A percentile compares a stretch with the other conserved stretches of the same genome.
These are phyloP conservation scores for Novumbra hubbsi DNA, from an alignment of 2,797 vertebrate species.

Conservation along the genomic window DNA sequence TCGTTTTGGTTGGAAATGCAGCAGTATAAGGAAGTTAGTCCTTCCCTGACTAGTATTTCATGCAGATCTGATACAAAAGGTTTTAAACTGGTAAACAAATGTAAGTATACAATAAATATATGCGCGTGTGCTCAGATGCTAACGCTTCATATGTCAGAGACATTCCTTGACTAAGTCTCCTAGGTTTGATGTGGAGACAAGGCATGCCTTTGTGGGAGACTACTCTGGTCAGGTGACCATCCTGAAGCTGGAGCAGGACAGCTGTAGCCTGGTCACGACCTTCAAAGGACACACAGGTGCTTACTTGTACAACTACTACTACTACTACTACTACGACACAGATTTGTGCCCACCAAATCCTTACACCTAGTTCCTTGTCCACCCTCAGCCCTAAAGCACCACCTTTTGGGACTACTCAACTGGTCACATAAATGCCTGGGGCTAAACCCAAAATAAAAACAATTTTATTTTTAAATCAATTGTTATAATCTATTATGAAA, in stretches of 20 bases:
- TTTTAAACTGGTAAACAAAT: not conserved
- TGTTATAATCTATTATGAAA: too few relatives aligned
- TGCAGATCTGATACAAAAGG: not conserved
- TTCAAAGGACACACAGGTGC: constrained; percentile 90
- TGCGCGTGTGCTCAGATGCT: not conserved
- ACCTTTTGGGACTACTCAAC: not conserved
- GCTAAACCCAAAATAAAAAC: too few relatives aligned
- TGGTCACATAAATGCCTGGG: not conserved
- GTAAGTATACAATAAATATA: not conserved
- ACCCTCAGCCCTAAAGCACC: not conserved
- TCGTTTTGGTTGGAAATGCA: not conserved
- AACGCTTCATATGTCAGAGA: not conserved
- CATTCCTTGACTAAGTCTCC: constrained; percentile 63
- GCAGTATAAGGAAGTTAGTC: not conserved
- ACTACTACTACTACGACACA: not conserved
- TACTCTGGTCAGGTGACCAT: constrained; percentile 98
- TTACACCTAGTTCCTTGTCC: not conserved
- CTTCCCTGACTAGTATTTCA: not conserved
- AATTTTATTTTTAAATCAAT: too few relatives aligned
- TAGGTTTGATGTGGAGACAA: constrained; percentile 97
- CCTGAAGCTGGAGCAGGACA: constrained; percentile 95
- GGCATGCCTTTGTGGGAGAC: constrained; percentile 94
- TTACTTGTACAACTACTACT: constrained; percentile 2
- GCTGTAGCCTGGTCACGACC: constrained; percentile 91
- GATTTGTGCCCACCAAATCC: not conserved